Base-by-base conservation (phyloP, 2,888 invertebrate genomes). In the Drosophila mimica region DNA sequence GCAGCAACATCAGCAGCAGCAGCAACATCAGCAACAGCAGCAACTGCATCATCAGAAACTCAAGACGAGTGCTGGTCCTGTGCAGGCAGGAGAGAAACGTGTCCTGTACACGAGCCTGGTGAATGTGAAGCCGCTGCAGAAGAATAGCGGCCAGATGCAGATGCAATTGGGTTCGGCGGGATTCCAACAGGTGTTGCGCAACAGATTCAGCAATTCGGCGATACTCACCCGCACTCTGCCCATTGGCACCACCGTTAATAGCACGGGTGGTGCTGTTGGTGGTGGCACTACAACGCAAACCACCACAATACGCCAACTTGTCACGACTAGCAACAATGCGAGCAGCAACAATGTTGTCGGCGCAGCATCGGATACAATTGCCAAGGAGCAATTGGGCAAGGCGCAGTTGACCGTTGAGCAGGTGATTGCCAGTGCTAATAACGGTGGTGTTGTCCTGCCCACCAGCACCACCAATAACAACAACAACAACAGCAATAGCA, bases 101-200 rank as follows among this genome's bases (percentile, higher is more conserved):
- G 92, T 93, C 15, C 83, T 93, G 25, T 93, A 93, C 72, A 93
- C 93, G 20, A 93, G 92, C 61, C 72, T 93, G 59, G 59, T 93
- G 60, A 93, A 93, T 56, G 88, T 93, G 30, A 92, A 93, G 62
- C 91, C 91, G 9, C 57, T 93, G 65, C 92, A 92, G 58, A 92
- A 93, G 81, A 92, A 93, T 71, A 81, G 91, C 30, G 92, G 92
- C 4, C 92, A 91, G 79, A 90, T 92, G 91, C 92, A 92, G 76
- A 92, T 92, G 92, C 92, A 92, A 59, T 81, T 92, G 43, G 85
- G 91, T 25, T 83, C 92, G 0, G 88, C 85, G 4, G 92, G 91
- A 30, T 65, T 92, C 74, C 88, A 92, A 49, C 91, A 92, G 63
- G 86, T 92, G 56, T 71, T 92, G 33, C 89, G 92, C 8, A 91